These are phyloP conservation scores for Chrysolina americana DNA, from an alignment of 2,888 invertebrate species.

Conservation along the genomic window DNA sequence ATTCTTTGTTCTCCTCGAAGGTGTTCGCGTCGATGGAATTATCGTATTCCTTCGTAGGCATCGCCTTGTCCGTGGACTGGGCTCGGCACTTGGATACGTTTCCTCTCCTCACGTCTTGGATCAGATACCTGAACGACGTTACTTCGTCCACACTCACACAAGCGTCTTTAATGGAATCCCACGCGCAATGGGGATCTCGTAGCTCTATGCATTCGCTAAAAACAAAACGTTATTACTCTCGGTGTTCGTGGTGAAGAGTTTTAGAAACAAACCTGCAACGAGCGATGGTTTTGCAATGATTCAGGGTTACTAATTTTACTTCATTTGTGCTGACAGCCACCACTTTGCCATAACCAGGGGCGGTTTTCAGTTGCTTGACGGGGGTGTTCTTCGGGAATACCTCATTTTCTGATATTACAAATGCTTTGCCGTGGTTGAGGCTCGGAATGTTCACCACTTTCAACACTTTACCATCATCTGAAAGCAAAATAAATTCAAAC, in stretches of 20 bases:
- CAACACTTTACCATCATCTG: constrained; percentile 91
- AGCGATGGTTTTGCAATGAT: constrained; percentile 82
- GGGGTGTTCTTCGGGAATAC: constrained; percentile 80
- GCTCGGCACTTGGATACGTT: constrained; percentile 74
- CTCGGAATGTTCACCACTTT: constrained; percentile 89
- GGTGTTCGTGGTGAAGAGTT: not conserved
- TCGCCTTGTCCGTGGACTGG: constrained; percentile 53
- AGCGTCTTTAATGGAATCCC: constrained; percentile 80
- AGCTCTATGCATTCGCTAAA: constrained; percentile 89
- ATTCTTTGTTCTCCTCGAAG: constrained; percentile 48
- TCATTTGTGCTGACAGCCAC: constrained; percentile 92
- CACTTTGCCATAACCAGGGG: constrained; percentile 83
- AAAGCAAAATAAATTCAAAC: constrained; percentile 49
- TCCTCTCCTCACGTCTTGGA: constrained; percentile 82
- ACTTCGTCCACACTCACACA: constrained; percentile 73
- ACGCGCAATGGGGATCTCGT: constrained; percentile 98
- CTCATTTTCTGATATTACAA: constrained; percentile 88
- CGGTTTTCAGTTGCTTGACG: constrained; percentile 84
- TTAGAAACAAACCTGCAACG: constrained; percentile 75
- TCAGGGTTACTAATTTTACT: constrained; percentile 87
- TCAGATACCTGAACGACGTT: constrained; percentile 67
- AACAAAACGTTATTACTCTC: constrained; percentile 51
- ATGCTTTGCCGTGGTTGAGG: constrained; percentile 76
- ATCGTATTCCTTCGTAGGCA: constrained; percentile 59
- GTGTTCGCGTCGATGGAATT: constrained; percentile 57